A percentile compares a stretch with the other conserved stretches of the same genome.
Conservation (phyloP, 2,113 vertebrate genomes). For the Poeciliopsis occidentalis region DNA sequence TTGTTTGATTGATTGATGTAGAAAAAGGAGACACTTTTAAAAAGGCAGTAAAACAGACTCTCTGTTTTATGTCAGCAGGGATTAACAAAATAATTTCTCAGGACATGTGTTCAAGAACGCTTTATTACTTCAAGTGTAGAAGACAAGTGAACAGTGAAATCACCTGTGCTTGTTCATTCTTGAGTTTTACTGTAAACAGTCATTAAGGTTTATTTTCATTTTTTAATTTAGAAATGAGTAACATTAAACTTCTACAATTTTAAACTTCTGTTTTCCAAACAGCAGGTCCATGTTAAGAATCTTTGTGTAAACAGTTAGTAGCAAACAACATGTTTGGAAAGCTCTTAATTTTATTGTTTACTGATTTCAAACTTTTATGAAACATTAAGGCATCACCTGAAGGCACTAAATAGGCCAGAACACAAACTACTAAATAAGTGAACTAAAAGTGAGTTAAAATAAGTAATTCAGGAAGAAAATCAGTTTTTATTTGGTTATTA, state of each 20-base stretch:
- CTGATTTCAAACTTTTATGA: not conserved
- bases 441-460: not conserved
- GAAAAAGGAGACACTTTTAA: too few relatives aligned
- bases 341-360: too few relatives aligned
- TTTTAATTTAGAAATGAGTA: not conserved
- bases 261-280: too few relatives aligned
- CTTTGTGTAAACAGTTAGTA: too few relatives aligned
- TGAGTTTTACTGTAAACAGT: not conserved
- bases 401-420: slow-evolving; percentile 3
- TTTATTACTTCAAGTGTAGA: not conserved
- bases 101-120: not conserved
- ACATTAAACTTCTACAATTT: too few relatives aligned
- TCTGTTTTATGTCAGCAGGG: not conserved
- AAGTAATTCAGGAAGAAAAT: not conserved
- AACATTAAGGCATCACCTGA: not conserved
- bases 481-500: too few relatives aligned
- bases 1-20: too few relatives aligned
- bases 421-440: not conserved
- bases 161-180: not conserved
- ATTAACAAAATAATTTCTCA: not conserved
- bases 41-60: not conserved
- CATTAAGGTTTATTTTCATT: not conserved
- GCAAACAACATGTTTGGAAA: not conserved
- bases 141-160: not conserved
- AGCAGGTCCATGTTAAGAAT: too few relatives aligned